Conservation (phyloP, 2,113 vertebrate species). For the Reinhardtius hippoglossoides region DNA sequence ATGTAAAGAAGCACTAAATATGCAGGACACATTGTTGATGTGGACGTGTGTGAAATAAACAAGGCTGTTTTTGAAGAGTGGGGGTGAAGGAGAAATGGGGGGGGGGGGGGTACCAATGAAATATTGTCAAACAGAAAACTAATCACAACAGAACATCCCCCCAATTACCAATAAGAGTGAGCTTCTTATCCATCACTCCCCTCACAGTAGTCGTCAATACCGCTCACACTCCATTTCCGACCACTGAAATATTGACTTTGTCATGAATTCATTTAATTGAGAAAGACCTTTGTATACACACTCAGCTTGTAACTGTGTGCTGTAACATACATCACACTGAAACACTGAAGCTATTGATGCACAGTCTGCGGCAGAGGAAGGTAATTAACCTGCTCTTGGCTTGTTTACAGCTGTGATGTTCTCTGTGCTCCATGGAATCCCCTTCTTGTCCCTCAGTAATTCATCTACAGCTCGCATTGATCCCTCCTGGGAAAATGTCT, state of each 20-base stretch:
- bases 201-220: constrained; percentile 47
- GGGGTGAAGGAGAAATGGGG: background rate
- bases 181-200: constrained; percentile 25
- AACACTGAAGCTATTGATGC: constrained; percentile 51
- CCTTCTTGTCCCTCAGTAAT: constrained; percentile 3
- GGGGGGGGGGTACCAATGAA: background rate
- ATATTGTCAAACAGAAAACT: constrained; percentile 21
- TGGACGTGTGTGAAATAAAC: background rate
- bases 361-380: constrained; percentile 4
- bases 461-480: constrained; percentile 28
- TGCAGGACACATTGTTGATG: no score
- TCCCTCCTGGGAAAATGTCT: constrained; percentile 4
- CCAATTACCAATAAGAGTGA: constrained; percentile 8
- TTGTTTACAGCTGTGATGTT: constrained; percentile 3
- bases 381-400: constrained; percentile 36
- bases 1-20: no score
- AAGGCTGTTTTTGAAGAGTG: background rate
- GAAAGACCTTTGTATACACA: constrained; percentile 53
- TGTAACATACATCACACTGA: constrained; percentile 52
- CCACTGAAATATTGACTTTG: constrained; percentile 56
- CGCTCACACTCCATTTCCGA: constrained; percentile 36
- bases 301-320: constrained; percentile 11
- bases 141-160: background rate
- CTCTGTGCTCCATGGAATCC: constrained; percentile 39
- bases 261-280: constrained; percentile 68